Evolutionary conservation across 2,113 vertebrate species (phyloP).

Genomic region (Peromyscus maniculatus): DNA sequence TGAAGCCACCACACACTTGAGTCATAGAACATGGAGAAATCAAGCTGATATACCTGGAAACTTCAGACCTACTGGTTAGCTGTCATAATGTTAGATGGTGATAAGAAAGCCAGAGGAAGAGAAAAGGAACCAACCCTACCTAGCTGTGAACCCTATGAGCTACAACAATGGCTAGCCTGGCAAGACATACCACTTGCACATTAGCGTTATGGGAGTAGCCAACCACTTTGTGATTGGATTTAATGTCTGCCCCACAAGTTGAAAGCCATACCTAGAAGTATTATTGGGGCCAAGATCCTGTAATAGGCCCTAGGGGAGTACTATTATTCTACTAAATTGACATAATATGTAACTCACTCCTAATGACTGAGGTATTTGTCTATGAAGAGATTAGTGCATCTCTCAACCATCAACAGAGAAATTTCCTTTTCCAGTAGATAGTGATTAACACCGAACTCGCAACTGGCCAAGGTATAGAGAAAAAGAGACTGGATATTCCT

Average conservation of each 20-base stretch:
- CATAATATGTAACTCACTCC: neutral
- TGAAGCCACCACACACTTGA: neutral
- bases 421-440: neutral
- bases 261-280: neutral
- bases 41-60: neutral
- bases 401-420: neutral
- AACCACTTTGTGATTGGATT: neutral
- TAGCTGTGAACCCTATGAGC: neutral
- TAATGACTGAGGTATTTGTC: neutral
- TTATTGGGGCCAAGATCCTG: neutral
- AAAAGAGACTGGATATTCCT: neutral
- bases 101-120: neutral
- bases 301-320: neutral
- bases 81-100: neutral
- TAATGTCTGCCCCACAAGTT: neutral
- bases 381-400: neutral
- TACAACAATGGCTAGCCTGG: neutral
- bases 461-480: neutral
- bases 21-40: neutral
- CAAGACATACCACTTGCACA: neutral
- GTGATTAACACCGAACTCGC: neutral
- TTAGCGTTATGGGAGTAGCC: neutral
- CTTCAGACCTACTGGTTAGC: neutral
- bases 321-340: neutral
- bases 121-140: neutral